Base-by-base conservation (phyloP, 1,140 invertebrate species). In the Hormaphis cornu region DNA sequence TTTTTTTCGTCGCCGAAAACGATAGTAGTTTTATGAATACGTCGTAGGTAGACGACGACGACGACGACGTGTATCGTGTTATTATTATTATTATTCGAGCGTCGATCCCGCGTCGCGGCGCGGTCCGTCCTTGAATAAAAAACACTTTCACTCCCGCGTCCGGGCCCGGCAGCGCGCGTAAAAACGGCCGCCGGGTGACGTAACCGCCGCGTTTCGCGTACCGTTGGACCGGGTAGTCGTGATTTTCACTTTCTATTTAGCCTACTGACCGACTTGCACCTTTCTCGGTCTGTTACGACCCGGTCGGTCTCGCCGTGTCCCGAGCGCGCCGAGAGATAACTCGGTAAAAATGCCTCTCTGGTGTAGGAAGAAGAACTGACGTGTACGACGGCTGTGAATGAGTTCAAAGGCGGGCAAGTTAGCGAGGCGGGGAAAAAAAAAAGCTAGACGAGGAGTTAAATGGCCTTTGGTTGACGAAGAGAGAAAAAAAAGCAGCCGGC, bases 191-290 rank as follows among this genome's bases (percentile, higher is more conserved):
- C n/a, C n/a, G 20, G 61, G 61, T 66, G 61, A 66, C 61, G 61
- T 66, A 66, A 66, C 44, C 22, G n/a, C n/a, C n/a, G n/a, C n/a
- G n/a, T 66, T 66, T 22, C 50, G 48, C 50, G 44, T 66, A 66
- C 61, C 61, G 61, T 66, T 66, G 61, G 61, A 66, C 61, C 61
- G 33, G 61, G 42, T 48, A 66, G 61, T 66, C 61, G 50, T 66
- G 61, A 66, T 66, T 66, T 66, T 66, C 61, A 66, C 61, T 66
- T 66, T 66, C 61, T 66, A 66, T 66, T n/a, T 66, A 66, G 61
- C 61, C 61, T 66, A 66, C 61, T 66, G 61, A 66, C 61, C 61
- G 61, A 66, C 61, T 66, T 66, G 61, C 61, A 50, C 61, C 61
- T 66, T 66, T 66, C 61, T 66, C 42, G 28, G 61, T n/a, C n/a